Base-by-base conservation (phyloP, 2,797 vertebrate genomes). In the Manis crassicaudata region DNA sequence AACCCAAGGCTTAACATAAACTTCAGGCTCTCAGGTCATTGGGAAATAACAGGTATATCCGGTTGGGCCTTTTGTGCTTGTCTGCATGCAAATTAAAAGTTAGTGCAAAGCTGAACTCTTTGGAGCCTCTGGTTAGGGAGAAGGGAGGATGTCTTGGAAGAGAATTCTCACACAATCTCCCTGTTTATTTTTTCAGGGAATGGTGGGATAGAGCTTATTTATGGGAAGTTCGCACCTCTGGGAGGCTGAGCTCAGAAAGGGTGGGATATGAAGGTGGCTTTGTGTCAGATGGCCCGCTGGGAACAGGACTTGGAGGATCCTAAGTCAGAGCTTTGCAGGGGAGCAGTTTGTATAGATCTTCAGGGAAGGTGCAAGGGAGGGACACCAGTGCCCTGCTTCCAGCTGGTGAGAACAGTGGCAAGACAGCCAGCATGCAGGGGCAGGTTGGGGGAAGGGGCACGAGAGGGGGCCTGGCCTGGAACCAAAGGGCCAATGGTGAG, bases 31-130 rank as follows among this genome's bases (percentile, higher is more conserved):
- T 98, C 98, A 97, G 98, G 98, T 98, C 98, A 99, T 98, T 98
- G 98, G 98, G 98, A 98, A 99, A 98, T 98, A 98, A 99, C 99
- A 99, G 98, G 99, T 99, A 99, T 98, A 99, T 99, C 99, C 98
- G 98, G 99, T 99, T 98, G 98, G 96, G 97, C 95, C 98, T 98
- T 96, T 98, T 98, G 98, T 98, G 98, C 97, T 98, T 97, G 98
- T 98, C 98, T 98, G 98, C 98, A 98, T 97, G 97, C 97, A 98
- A 98, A 98, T 98, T 98, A 98, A 98, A 98, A 98, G 97, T 62
- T 96, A 92, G 94, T 98, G 98, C 97, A 97, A 98, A 98, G 98
- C 98, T 98, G 97, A 98, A 98, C 97, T 98, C 98, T 98, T 98
- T 81, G 96, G 98, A 98, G 97, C 97, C 96, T 93, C 76, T 98